Evolutionary conservation across 2,888 invertebrate genomes (phyloP).

Genomic region (Acleris holmiana): DNA sequence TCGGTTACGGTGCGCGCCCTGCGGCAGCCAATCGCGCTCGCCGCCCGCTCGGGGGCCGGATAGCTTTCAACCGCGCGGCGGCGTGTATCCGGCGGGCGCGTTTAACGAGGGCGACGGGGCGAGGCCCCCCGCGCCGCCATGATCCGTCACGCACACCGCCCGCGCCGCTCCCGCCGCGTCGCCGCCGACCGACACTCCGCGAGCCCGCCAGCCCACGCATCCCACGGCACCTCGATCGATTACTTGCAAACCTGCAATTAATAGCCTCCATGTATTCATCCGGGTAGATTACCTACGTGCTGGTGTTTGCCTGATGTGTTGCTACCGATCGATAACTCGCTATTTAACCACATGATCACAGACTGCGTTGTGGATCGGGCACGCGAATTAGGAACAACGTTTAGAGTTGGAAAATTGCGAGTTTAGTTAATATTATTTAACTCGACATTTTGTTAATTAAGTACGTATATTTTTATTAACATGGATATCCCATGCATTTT

Average conservation of each 20-base stretch:
- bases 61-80: conserved; percentile 76
- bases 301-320: conserved; percentile 64
- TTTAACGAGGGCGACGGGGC: conserved; percentile 79
- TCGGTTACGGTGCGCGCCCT: conserved; percentile 70
- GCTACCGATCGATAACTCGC: conserved; percentile 38
- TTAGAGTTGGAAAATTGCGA: background rate
- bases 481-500: too few relatives aligned
- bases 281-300: conserved; percentile 71
- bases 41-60: conserved; percentile 73
- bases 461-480: too few relatives aligned
- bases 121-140: conserved; percentile 80
- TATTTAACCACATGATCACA: conserved; percentile 35
- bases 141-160: conserved; percentile 80
- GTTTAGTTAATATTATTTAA: too few relatives aligned
- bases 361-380: conserved; percentile 19
- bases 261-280: conserved; percentile 77
- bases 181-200: conserved; percentile 45
- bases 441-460: too few relatives aligned
- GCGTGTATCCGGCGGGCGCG: conserved; percentile 77
- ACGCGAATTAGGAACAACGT: conserved; percentile 29
- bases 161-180: conserved; percentile 46
- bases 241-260: conserved; percentile 81
- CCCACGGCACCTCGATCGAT: conserved; percentile 65
- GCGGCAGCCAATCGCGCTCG: conserved; percentile 74
- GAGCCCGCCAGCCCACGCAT: conserved; percentile 39